These are phyloP conservation scores for Parapristionchus giblindavisi DNA, from an alignment of 2,888 invertebrate species.

Conservation along the genomic window DNA sequence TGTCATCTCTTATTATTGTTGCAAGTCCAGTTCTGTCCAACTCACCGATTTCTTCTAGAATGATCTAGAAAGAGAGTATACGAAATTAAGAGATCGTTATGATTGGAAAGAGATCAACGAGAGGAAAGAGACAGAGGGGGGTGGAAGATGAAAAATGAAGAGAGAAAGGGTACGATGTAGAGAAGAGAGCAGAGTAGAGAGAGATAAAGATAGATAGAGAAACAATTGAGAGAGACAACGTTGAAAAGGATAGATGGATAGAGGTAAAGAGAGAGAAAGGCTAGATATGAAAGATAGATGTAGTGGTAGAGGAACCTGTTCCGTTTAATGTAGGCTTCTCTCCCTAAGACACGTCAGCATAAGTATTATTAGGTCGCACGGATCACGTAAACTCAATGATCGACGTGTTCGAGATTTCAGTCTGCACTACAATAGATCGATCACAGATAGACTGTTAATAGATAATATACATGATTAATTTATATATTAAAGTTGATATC, in stretches of 20 bases:
- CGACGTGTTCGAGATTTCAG: too few relatives aligned
- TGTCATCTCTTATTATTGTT: too few relatives aligned
- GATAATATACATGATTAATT: too few relatives aligned
- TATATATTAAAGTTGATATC: too few relatives aligned
- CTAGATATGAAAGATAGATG: not conserved
- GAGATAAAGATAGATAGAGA: not conserved
- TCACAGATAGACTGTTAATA: too few relatives aligned
- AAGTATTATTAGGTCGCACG: too few relatives aligned
- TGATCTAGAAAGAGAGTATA: not conserved
- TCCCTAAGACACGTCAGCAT: constrained; percentile 5
- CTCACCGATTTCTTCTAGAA: constrained; percentile 1
- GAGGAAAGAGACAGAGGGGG: not conserved
- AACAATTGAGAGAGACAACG: not conserved
- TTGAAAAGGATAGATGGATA: not conserved
- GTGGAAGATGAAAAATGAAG: not conserved
- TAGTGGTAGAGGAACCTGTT: constrained; percentile 20
- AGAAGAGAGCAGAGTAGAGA: constrained; percentile 5
- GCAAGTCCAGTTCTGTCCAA: too few relatives aligned
- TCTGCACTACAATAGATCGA: too few relatives aligned
- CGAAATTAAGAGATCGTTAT: too few relatives aligned
- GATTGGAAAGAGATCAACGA: too few relatives aligned
- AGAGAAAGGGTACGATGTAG: not conserved
- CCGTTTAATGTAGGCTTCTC: not conserved
- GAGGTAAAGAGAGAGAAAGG: not conserved
- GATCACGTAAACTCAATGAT: too few relatives aligned